These are phyloP conservation scores for Aphelinus certus DNA, from an alignment of 1,140 invertebrate genomes.

Conservation along the genomic window DNA sequence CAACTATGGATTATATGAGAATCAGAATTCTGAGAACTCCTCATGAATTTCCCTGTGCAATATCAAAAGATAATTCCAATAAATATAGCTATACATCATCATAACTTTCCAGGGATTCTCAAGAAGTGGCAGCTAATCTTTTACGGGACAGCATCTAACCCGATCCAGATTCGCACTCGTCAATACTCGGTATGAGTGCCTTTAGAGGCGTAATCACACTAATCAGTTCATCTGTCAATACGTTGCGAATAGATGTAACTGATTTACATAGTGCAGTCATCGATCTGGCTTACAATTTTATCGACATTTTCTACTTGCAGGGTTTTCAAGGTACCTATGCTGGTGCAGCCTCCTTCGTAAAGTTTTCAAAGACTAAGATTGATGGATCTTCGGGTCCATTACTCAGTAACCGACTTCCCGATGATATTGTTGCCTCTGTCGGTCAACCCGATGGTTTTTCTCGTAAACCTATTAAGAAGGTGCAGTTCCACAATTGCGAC, in stretches of 20 bases:
- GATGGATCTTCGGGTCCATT: constrained; percentile 69
- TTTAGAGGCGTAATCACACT: constrained; percentile 59
- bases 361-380: constrained; percentile 74
- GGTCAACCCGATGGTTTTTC: constrained; percentile 47
- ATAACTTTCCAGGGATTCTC: constrained; percentile 70
- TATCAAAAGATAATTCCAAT: not conserved
- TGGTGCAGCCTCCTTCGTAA: constrained; percentile 74
- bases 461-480: constrained; percentile 69
- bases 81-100: not conserved
- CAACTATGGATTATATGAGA: too few species aligned
- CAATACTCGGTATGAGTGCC: constrained; percentile 67
- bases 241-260: constrained; percentile 45
- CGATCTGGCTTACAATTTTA: constrained; percentile 66
- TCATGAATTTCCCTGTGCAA: too few species aligned
- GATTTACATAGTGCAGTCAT: constrained; percentile 58
- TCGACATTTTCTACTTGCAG: constrained; percentile 69
- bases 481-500: constrained; percentile 78
- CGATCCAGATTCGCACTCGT: constrained; percentile 72
- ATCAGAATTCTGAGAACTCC: too few species aligned
- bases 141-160: constrained; percentile 87
- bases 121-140: constrained; percentile 94
- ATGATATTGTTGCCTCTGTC: constrained; percentile 46
- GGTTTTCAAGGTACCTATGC: constrained; percentile 77
- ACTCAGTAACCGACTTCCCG: constrained; percentile 58
- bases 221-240: constrained; percentile 52